Evolutionary conservation across 2,113 vertebrate genomes (phyloP).

Genomic region (Trichechus manatus): DNA sequence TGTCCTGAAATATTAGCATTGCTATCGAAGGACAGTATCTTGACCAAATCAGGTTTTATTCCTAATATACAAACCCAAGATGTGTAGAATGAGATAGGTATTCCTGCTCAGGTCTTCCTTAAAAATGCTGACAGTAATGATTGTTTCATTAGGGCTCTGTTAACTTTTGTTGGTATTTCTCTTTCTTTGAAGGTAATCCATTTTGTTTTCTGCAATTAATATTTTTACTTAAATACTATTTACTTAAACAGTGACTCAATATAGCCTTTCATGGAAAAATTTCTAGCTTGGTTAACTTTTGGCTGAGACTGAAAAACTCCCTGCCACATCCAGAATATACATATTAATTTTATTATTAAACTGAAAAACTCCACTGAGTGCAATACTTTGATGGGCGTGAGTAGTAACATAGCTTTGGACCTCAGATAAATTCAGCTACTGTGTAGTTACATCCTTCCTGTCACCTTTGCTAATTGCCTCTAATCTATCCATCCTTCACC

Average conservation of each 20-base stretch:
- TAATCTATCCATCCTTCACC: background rate
- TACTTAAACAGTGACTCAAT: background rate
- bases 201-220: slow-evolving; percentile 22
- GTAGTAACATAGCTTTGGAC: background rate
- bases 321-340: background rate
- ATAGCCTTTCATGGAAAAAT: background rate
- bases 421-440: background rate
- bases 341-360: slow-evolving; percentile 3
- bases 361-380: background rate
- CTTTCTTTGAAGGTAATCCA: background rate
- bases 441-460: background rate
- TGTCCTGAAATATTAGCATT: background rate
- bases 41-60: background rate
- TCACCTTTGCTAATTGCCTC: background rate
- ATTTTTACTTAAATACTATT: background rate
- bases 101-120: background rate
- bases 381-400: background rate
- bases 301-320: background rate
- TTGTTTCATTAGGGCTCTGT: background rate
- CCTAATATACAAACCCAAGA: background rate
- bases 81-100: background rate
- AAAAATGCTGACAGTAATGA: background rate
- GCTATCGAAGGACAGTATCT: background rate
- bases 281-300: background rate
- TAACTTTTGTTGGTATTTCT: background rate